Evolutionary conservation across 2,797 vertebrate species (phyloP).

Genomic region (Cetoscarus ocellatus): DNA sequence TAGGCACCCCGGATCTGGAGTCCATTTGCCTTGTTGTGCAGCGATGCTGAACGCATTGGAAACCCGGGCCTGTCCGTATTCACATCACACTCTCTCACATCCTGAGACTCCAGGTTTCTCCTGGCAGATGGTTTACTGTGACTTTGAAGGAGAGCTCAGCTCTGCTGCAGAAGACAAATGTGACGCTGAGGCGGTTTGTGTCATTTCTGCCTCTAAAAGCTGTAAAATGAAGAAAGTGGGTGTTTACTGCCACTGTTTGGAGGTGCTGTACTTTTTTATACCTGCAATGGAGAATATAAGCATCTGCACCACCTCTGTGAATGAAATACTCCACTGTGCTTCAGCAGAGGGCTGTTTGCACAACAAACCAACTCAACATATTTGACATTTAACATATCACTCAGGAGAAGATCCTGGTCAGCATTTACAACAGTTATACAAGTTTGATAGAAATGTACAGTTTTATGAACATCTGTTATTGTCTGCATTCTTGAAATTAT

Average conservation of each 20-base stretch:
- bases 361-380: too few species aligned
- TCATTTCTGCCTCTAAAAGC: slow-evolving; percentile 18
- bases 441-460: too few species aligned
- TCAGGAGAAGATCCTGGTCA: too few species aligned
- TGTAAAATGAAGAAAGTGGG: slow-evolving; percentile 11
- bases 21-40: slow-evolving; percentile 74
- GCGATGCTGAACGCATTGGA: slow-evolving; percentile 76
- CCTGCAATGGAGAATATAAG: not conserved
- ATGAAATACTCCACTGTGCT: too few species aligned
- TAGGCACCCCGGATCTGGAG: slow-evolving; percentile 64
- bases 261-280: not conserved
- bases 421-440: too few species aligned
- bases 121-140: slow-evolving; percentile 58
- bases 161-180: slow-evolving; percentile 36
- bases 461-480: too few species aligned
- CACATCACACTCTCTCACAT: slow-evolving; percentile 67
- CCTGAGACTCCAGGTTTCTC: slow-evolving; percentile 70
- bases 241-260: not conserved
- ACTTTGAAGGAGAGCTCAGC: slow-evolving; percentile 50
- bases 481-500: too few species aligned
- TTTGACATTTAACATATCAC: too few species aligned
- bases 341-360: too few species aligned
- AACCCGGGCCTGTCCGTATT: slow-evolving; percentile 67
- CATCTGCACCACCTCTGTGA: slow-evolving; percentile 1
- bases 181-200: slow-evolving; percentile 14